These are phyloP conservation scores for Sebastes matsubarae DNA, from an alignment of 2,797 vertebrate genomes.

Conservation along the genomic window DNA sequence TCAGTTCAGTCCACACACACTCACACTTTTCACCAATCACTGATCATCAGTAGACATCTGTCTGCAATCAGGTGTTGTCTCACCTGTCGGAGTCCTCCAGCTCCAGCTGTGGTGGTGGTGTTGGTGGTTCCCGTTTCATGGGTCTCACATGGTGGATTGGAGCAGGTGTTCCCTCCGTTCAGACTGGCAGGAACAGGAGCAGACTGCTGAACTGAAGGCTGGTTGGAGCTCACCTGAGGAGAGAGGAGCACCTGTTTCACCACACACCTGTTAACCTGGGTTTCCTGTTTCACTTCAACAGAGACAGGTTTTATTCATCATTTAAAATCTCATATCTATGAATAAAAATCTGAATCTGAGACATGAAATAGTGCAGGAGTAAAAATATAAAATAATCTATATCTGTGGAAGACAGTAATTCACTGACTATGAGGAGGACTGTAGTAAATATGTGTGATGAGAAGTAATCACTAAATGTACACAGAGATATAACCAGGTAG, in stretches of 20 bases:
- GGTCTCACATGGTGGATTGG: not conserved
- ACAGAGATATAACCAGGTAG: no score
- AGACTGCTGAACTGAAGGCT: not conserved
- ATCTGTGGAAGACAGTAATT: no score
- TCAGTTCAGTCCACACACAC: no score
- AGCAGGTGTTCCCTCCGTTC: conserved; percentile 10
- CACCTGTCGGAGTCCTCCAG: no score
- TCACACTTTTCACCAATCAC: no score
- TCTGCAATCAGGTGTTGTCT: no score
- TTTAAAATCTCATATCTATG: not conserved
- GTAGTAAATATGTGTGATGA: no score
- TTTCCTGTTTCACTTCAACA: not conserved
- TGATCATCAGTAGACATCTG: no score
- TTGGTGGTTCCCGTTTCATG: no score
- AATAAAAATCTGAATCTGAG: not conserved
- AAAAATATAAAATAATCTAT: not conserved
- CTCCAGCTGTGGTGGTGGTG: no score
- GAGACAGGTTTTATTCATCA: no score
- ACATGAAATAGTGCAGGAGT: not conserved
- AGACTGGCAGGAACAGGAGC: not conserved
- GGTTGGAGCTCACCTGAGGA: conserved; percentile 59
- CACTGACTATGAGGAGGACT: no score
- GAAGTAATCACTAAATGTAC: not conserved
- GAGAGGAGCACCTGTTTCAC: not conserved
- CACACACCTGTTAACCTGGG: not conserved